Evolutionary conservation across 2,113 vertebrate genomes (phyloP).

Genomic region (Uropsilus gracilis): DNA sequence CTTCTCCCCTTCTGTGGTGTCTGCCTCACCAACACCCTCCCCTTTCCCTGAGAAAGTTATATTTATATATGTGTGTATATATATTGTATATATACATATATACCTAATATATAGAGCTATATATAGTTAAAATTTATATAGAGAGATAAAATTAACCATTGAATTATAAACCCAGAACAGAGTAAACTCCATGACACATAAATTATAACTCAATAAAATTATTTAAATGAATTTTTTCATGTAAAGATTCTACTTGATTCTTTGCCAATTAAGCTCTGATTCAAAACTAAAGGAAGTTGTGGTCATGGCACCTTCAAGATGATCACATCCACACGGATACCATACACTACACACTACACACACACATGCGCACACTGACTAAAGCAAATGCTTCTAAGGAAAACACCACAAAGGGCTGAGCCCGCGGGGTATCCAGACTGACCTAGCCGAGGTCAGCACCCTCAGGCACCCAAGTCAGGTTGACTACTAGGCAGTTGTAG

Average conservation of each 20-base stretch:
- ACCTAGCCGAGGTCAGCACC: not conserved
- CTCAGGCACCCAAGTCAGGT: not conserved
- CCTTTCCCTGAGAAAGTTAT: too few relatives aligned
- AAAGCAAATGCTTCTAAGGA: not conserved
- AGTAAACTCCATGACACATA: not conserved
- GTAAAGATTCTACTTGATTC: slow-evolving; percentile 12
- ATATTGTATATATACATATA: not conserved
- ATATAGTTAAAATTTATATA: not conserved
- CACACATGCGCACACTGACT: not conserved
- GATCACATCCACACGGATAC: not conserved
- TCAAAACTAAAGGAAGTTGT: slow-evolving; percentile 48
- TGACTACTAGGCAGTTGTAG: not conserved
- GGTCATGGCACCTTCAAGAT: not conserved
- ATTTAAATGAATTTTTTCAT: not conserved
- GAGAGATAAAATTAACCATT: not conserved
- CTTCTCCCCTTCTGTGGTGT: not conserved
- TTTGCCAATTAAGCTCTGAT: slow-evolving; percentile 7
- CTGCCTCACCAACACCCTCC: not conserved
- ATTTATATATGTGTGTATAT: too few relatives aligned
- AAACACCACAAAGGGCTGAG: slow-evolving; percentile 1
- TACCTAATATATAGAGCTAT: too few relatives aligned
- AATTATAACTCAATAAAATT: slow-evolving; percentile 15
- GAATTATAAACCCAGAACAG: not conserved
- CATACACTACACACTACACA: not conserved
- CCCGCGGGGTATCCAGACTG: not conserved